A percentile compares a stretch with the other conserved stretches of the same genome.
These are phyloP conservation scores for Periparus ater DNA, from an alignment of 2,797 vertebrate species.

Conservation along the genomic window DNA sequence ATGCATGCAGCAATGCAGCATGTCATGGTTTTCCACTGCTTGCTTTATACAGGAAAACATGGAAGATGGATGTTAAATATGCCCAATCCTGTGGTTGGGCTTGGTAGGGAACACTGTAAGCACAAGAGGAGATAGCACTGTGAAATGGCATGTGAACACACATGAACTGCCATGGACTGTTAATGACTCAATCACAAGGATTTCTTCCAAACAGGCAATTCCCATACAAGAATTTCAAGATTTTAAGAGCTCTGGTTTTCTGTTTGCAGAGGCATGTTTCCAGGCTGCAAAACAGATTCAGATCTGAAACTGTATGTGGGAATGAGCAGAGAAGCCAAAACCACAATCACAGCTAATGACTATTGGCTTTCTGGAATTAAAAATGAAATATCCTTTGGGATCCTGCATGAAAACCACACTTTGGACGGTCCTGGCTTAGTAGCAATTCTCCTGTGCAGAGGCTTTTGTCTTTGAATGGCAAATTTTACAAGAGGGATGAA, in stretches of 20 bases:
- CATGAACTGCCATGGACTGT: neutral
- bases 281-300: slow-evolving; percentile 5
- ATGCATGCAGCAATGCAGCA: neutral
- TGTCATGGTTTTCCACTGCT: neutral
- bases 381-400: neutral
- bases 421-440: neutral
- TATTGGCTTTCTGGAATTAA: neutral
- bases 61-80: neutral
- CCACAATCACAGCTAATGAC: slow-evolving; percentile 18
- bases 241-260: slow-evolving; percentile 13
- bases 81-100: neutral
- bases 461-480: neutral
- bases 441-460: neutral
- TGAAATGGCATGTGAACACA: neutral
- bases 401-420: neutral
- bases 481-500: neutral
- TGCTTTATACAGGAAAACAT: neutral
- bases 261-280: slow-evolving; percentile 22
- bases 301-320: slow-evolving; percentile 27
- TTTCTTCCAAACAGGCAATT: neutral
- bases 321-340: slow-evolving; percentile 39
- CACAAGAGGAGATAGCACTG: neutral
- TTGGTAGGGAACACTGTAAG: neutral
- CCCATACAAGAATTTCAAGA: neutral
- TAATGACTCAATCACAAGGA: neutral